A percentile compares a stretch with the other conserved stretches of the same genome.
These are phyloP conservation scores for Brevimyrus niger DNA, from an alignment of 2,113 vertebrate species.

Conservation along the genomic window DNA sequence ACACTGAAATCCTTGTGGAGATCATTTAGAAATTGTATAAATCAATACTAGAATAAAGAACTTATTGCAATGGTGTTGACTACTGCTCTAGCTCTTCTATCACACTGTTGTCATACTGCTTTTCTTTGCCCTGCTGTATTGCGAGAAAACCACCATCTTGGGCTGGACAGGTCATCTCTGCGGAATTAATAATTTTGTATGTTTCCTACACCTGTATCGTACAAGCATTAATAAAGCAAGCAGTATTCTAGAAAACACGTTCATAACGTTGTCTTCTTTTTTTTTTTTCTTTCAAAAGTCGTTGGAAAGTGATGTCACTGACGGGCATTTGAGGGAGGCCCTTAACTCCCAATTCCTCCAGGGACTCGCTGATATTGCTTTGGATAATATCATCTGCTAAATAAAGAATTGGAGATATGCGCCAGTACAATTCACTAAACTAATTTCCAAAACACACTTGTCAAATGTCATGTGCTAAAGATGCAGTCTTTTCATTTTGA, in stretches of 20 bases:
- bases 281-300: neutral
- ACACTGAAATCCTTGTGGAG: neutral
- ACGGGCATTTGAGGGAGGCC: neutral
- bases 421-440: neutral
- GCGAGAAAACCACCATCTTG: neutral
- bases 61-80: neutral
- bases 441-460: neutral
- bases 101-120: neutral
- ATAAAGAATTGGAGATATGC: neutral
- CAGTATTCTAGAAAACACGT: neutral
- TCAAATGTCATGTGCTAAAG: neutral
- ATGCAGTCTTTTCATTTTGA: neutral
- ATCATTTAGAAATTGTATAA: neutral
- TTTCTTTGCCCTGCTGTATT: neutral
- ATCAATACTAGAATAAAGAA: neutral
- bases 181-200: neutral
- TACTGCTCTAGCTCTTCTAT: neutral
- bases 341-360: neutral
- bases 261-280: neutral
- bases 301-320: neutral
- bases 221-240: slow-evolving; percentile 29
- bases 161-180: neutral
- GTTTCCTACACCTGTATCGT: neutral
- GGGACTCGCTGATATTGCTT: neutral
- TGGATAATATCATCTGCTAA: neutral